phyloP scores from a whole-genome alignment of 2,113 vertebrate genomes.

The Grallaria varia region DNA sequence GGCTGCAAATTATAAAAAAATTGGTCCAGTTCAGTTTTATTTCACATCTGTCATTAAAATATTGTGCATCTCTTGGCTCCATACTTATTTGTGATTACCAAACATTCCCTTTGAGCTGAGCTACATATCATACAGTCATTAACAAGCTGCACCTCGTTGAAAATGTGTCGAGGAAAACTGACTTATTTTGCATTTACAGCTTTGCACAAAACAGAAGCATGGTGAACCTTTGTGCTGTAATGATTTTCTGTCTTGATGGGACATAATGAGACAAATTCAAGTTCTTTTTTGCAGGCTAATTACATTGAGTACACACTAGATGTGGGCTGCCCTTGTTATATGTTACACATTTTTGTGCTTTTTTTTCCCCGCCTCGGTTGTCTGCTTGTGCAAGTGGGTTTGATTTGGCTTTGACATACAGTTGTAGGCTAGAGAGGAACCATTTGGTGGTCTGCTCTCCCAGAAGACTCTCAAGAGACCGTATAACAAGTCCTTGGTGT shows the following conservation, averaged over 20 bases:
- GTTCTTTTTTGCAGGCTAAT: conserved; percentile 53
- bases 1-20: not conserved
- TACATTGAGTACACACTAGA: not conserved
- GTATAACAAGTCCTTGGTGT: not conserved
- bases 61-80: not conserved
- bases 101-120: not conserved
- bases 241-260: conserved; percentile 66
- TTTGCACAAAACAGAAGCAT: conserved; percentile 12
- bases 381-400: not conserved
- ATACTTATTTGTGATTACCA: not conserved
- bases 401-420: conserved; percentile 9
- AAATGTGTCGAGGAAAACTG: conserved; percentile 32
- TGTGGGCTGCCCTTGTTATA: not conserved
- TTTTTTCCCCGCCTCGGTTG: not conserved
- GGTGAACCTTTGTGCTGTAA: conserved; percentile 21
- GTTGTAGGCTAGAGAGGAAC: not conserved
- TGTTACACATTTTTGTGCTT: not conserved
- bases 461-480: not conserved
- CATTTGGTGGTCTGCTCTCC: not conserved
- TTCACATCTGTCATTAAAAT: not conserved
- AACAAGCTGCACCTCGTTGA: not conserved
- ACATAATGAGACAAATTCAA: conserved; percentile 49
- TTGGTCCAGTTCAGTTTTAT: not conserved
- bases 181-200: conserved; percentile 19
- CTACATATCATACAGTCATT: not conserved